phyloP scores from a whole-genome alignment of 2,113 vertebrate genomes.

The Ctenodactylus gundi region DNA sequence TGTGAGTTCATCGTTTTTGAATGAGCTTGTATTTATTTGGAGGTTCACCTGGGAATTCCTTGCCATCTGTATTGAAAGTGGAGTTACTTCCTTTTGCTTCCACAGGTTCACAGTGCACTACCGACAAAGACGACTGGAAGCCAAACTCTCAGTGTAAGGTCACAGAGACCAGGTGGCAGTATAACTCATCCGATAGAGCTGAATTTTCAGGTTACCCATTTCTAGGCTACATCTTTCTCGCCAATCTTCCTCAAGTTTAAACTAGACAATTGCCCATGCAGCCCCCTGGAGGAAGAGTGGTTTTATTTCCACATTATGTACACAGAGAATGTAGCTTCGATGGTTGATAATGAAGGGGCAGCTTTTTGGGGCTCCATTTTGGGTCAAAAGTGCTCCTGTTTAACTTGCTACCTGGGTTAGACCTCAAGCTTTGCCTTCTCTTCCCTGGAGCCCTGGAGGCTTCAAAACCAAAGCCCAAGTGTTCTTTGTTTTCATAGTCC shows the following conservation, averaged over 20 bases:
- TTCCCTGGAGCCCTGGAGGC: background rate
- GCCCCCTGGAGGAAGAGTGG: accelerated
- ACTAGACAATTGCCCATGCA: background rate
- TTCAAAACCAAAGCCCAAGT: background rate
- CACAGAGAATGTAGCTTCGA: too few relatives aligned
- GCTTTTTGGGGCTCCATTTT: background rate
- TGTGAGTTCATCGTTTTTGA: background rate
- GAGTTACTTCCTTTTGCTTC: background rate
- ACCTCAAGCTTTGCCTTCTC: accelerated
- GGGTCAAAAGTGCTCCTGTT: background rate
- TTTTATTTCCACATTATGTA: too few relatives aligned
- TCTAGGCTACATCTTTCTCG: background rate
- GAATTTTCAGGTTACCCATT: background rate
- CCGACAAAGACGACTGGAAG: background rate
- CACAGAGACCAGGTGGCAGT: background rate
- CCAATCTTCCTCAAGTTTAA: background rate
- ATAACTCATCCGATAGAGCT: background rate
- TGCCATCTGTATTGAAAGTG: too few relatives aligned
- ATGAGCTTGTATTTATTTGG: background rate
- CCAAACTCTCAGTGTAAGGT: too few relatives aligned
- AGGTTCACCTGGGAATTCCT: background rate
- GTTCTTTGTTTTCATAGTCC: background rate
- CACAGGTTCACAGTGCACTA: background rate
- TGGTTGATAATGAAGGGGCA: accelerated
- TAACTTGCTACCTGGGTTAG: background rate